Conservation (phyloP, 2,797 vertebrate genomes). For the Etheostoma nigrum region DNA sequence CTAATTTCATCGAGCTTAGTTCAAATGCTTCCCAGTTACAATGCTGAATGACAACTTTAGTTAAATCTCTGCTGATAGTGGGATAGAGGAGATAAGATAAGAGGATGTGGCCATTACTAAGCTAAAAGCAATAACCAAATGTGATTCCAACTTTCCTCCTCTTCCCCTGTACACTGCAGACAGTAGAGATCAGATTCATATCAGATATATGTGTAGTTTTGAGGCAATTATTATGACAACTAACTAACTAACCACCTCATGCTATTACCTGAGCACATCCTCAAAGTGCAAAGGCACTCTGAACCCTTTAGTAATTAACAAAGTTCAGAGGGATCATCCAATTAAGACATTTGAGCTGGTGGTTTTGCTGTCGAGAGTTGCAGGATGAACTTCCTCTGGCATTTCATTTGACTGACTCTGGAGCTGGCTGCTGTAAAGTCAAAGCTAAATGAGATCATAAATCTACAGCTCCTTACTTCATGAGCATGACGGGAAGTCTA, state of each 20-base stretch:
- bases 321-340: conserved; percentile 73
- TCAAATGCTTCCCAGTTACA: conserved; percentile 44
- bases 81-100: conserved; percentile 53
- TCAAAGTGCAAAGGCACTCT: not conserved
- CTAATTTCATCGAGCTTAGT: conserved; percentile 62
- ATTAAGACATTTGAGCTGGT: conserved; percentile 68
- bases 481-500: conserved; percentile 83
- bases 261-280: conserved; percentile 17
- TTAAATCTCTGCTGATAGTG: conserved; percentile 60
- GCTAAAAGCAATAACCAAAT: conserved; percentile 35
- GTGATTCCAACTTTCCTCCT: not conserved
- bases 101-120: conserved; percentile 27
- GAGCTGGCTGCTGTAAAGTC: conserved; percentile 72
- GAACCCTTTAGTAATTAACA: conserved; percentile 54
- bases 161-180: conserved; percentile 3
- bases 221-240: not conserved
- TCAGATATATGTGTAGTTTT: not conserved
- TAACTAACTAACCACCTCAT: conserved; percentile 2
- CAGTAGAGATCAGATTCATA: conserved; percentile 1
- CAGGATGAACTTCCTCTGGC: conserved; percentile 73
- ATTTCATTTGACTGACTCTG: conserved; percentile 81
- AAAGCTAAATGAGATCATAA: conserved; percentile 85
- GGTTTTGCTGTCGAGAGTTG: conserved; percentile 59
- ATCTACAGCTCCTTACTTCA: conserved; percentile 81
- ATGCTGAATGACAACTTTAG: conserved; percentile 56